Base-by-base conservation (phyloP, 2,888 invertebrate genomes). In the Plagiodera versicolora region DNA sequence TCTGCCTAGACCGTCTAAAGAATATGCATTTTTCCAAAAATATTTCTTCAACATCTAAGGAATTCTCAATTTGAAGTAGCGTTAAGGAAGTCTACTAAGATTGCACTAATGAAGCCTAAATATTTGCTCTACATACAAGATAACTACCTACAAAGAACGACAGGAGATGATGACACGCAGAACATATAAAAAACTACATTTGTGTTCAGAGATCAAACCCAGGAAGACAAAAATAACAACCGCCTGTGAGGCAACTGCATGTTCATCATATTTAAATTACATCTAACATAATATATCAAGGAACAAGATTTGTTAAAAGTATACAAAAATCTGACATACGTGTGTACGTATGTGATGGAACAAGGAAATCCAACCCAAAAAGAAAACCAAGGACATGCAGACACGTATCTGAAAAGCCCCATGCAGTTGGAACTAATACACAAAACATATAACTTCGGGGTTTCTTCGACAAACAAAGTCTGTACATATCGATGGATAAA, bases 141-240 rank as follows among this genome's bases (percentile, higher is more conserved):
- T 64, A 64, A 61, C 67, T 67, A 70, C 67, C 67, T 67, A 70
- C 67, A 65, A 64, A 65, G 63, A 61, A 66, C 61, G 61, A 67
- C 46, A 58, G 56, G n/a, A n/a, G n/a, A n/a, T n/a, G n/a, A 65
- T 55, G 64, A 67, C 63, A 69, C 69, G 63, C 66, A 67, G 67
- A 67, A 68, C 61, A 63, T 53, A 45, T 64, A 66, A 58, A 62
- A 69, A 65, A 70, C 64, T 64, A 61, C 54, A 71, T 70, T 74
- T 78, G 79, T 78, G 78, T 78, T 76, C 76, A 74, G 77, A 78
- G 79, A 79, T 79, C 77, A 76, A 74, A 79, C 75, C 72, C 75
- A 79, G 79, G 79, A 79, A 79, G 79, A 79, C 78, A 74, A 74
- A 75, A 73, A 67, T 70, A 73, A 73, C 71, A 74, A 73, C 67